These are phyloP conservation scores for Hippolais icterina DNA, from an alignment of 2,113 vertebrate species.

Conservation along the genomic window DNA sequence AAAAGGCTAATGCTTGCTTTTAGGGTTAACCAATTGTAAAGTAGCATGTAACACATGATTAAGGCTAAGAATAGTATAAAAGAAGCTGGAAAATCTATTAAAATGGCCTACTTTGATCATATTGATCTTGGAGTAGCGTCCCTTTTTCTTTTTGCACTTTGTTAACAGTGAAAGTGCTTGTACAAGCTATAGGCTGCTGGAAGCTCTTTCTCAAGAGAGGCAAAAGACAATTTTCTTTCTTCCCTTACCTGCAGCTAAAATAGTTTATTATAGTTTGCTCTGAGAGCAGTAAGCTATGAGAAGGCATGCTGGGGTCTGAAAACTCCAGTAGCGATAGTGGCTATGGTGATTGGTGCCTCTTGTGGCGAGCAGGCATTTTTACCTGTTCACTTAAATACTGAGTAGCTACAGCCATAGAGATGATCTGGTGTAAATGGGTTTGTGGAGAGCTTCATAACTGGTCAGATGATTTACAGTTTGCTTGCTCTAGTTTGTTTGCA, in stretches of 20 bases:
- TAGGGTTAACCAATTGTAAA: no score
- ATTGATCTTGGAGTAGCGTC: no score
- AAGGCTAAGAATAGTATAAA: no score
- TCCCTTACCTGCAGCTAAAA: neutral
- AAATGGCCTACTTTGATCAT: no score
- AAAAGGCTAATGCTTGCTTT: no score
- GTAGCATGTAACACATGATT: no score
- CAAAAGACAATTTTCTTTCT: neutral
- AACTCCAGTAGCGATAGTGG: rapidly evolving
- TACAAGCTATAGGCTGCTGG: neutral
- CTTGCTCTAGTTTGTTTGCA: neutral
- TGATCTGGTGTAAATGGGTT: neutral
- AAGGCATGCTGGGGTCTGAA: neutral
- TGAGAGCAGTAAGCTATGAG: neutral
- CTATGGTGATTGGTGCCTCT: neutral
- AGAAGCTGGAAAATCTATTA: no score
- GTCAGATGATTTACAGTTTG: neutral
- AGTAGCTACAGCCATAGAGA: neutral
- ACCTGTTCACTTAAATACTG: neutral
- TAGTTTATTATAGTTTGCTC: neutral
- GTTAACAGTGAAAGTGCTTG: neutral
- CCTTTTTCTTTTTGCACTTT: no score
- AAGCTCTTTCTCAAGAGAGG: neutral
- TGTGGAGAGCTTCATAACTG: neutral
- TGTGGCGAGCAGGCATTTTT: neutral